Conservation (phyloP, 2,113 vertebrate species). For the Pandion haliaetus region DNA sequence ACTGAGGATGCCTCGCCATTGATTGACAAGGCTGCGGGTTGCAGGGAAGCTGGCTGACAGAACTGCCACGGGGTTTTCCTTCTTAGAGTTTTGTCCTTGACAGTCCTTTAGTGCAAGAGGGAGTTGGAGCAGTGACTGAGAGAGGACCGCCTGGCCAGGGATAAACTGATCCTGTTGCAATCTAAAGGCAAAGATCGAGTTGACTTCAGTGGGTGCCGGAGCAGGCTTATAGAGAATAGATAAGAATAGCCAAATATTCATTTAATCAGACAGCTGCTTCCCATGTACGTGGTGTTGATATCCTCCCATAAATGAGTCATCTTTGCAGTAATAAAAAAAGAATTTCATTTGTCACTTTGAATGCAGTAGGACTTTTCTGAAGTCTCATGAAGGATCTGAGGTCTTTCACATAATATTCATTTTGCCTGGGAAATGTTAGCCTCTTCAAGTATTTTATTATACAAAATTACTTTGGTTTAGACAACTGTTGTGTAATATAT, state of each 20-base stretch:
- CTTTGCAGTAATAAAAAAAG: background rate
- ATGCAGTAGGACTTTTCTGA: background rate
- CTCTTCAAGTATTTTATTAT: background rate
- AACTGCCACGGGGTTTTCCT: background rate
- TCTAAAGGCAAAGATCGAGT: background rate
- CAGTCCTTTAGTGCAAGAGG: background rate
- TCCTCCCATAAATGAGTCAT: conserved; percentile 2
- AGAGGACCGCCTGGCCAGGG: background rate
- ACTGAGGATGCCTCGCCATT: background rate
- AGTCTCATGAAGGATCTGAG: background rate
- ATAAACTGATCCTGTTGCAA: background rate
- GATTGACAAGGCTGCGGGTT: background rate
- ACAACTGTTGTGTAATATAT: background rate
- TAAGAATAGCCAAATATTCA: conserved; percentile 7
- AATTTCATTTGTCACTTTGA: background rate
- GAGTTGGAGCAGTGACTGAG: background rate
- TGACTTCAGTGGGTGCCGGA: background rate
- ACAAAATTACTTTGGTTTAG: background rate
- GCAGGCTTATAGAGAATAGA: background rate
- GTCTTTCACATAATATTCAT: background rate
- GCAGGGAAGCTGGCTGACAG: background rate
- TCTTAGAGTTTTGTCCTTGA: background rate
- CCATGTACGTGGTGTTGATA: background rate
- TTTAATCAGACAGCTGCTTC: conserved; percentile 7
- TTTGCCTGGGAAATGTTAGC: background rate